Evolutionary conservation across 2,113 vertebrate species (phyloP), one percentile per base, ranked within the genome.

Genomic region (Indicator maculatus): DNA sequence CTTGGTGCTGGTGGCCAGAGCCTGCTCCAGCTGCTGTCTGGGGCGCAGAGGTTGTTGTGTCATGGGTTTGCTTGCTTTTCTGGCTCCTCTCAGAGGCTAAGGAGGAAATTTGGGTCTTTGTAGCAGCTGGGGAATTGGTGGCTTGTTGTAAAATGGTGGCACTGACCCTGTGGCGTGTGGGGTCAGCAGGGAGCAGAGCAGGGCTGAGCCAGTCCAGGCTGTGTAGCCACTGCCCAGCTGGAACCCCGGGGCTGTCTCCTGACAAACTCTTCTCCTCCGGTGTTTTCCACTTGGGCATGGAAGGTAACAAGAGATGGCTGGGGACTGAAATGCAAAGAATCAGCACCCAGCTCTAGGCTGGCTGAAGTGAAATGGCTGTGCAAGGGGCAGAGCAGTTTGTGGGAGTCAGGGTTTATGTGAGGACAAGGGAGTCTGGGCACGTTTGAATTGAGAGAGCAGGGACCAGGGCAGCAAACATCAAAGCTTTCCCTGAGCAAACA

Each of bases 211-310:
- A 7, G 4, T 8, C 41, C 0, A 1, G 50, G 33, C 27, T 52
- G 59, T 0, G 0, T 0, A 0, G 67, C 2, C 5, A 0, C 81
- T 89, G 73, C 60, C 89, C 76, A 33, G 26, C 4, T 0, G 1
- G 20, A 9, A 74, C 39, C 50, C 14, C 1, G 0, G 31, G 60
- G 50, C 69, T 90, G 67, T 64, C 1, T 38, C 38, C 19, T 50
- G 14, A 47, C 55, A 53, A 73, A 91, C 88, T 4, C 33, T 28
- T 39, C 11, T 86, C 71, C 78, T 81, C 58, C 79, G 66, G 73
- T 0, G 0, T 74, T 82, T 78, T 91, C 76, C 11, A 7, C 24
- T 58, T 13, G 64, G 79, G 28, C 2, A 0, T 27, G 56, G 74
- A 67, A 71, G n/a, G 52, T 47, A 56, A 69, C 24, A 79, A 63